Evolutionary conservation across 2,888 invertebrate species (phyloP), one percentile per base, ranked within the genome.

Genomic region (Drosophila siamana): DNA sequence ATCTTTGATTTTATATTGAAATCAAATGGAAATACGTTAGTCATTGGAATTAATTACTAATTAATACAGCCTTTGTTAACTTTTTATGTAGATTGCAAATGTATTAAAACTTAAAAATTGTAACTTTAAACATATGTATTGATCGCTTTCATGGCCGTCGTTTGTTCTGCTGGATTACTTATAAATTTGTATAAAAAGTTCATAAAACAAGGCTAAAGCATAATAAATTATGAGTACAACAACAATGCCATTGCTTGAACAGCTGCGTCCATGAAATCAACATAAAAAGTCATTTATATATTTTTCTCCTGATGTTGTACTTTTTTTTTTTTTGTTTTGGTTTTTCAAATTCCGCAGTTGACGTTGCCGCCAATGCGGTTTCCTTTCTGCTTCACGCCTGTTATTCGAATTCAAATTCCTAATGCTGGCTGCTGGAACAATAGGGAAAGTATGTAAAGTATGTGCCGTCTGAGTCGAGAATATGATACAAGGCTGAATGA

Each of bases 241-340:
- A 57, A 28, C 26, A 47, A 22, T 69, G 40, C 61, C 51, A 41
- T 56, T 72, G 66, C 55, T 55, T 24, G 50, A 88, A 77, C 86
- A 87, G 75, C 88, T 87, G 86, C 77, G 80, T 72, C 88, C 86
- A 78, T 88, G 86, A 87, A 88, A 86, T 88, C 80, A 88, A 87
- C 86, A 86, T 86, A 85, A 85, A 86, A 85, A 85, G 80, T 85
- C 85, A 85, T 85, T 85, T 87, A 78, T 87, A 80, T 82, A 74
- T 81, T 78, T 72, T 75, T 63, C 26, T 57, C 56, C 19, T 36
- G 13, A 26, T 24, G 38, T 40, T 52, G 36, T 38, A 13, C 47
- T 67, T 66, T 57, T 62, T 57, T 6, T 36, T 19, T 15, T 47
- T 67, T 66, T 57, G 60, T 57, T 6, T 36, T 19, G 11, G 22